Evolutionary conservation across 2,888 invertebrate genomes (phyloP).

Genomic region (Scaptomyza flava): DNA sequence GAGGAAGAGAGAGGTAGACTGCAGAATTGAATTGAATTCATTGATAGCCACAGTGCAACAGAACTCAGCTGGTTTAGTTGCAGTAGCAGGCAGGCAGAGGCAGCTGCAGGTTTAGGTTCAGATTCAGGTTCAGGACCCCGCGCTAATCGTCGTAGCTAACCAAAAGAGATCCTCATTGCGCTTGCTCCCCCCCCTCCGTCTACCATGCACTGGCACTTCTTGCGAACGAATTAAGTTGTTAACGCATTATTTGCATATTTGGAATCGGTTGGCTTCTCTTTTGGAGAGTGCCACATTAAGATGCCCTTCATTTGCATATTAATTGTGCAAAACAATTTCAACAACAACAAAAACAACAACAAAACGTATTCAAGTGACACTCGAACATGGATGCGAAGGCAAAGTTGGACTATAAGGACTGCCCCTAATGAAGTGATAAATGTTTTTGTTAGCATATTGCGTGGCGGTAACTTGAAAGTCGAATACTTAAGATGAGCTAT

Average conservation of each 20-base stretch:
- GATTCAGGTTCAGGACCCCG: slow-evolving; percentile 51
- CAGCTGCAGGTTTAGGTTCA: slow-evolving; percentile 23
- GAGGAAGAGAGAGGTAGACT: not conserved
- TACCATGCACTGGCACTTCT: not conserved
- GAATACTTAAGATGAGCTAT: slow-evolving; percentile 41
- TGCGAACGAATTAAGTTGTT: slow-evolving; percentile 82
- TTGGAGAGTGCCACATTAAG: slow-evolving; percentile 70
- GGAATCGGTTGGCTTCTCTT: slow-evolving; percentile 32
- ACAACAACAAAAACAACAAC: slow-evolving; percentile 7
- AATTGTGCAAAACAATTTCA: slow-evolving; percentile 79
- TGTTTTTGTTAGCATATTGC: slow-evolving; percentile 34
- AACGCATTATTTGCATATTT: slow-evolving; percentile 83
- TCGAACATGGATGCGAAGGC: slow-evolving; percentile 35
- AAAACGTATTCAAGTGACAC: slow-evolving; percentile 56
- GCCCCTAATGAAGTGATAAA: slow-evolving; percentile 75
- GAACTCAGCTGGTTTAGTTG: slow-evolving; percentile 28
- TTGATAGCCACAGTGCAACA: slow-evolving; percentile 6
- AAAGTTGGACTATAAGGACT: slow-evolving; percentile 19
- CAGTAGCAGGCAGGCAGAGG: not conserved
- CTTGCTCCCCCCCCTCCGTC: too few species aligned
- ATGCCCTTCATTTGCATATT: slow-evolving; percentile 82
- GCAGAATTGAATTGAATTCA: slow-evolving; percentile 4
- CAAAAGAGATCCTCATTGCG: slow-evolving; percentile 3
- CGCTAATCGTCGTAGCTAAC: slow-evolving; percentile 50
- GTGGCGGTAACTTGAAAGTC: slow-evolving; percentile 46